Conservation (phyloP, 2,113 vertebrate species). For the Archilochus colubris region DNA sequence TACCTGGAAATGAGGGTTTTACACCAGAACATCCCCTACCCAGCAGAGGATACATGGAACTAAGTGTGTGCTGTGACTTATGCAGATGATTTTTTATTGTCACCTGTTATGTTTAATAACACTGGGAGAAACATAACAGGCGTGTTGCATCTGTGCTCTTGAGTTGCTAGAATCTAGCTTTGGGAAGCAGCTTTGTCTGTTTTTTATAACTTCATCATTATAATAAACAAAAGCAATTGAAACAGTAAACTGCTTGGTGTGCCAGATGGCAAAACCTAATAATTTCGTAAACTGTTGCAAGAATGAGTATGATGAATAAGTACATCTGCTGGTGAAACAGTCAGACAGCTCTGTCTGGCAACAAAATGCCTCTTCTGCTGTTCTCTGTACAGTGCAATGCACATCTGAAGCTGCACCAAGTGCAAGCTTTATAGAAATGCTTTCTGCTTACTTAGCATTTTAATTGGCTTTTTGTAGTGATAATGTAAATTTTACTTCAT, state of each 20-base stretch:
- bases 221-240: conserved; percentile 52
- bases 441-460: conserved; percentile 36
- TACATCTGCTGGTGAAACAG: conserved; percentile 61
- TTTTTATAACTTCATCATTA: conserved; percentile 31
- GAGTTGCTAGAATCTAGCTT: background rate
- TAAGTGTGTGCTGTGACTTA: background rate
- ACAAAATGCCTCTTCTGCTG: conserved; percentile 20
- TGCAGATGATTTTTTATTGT: background rate
- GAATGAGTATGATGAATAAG: conserved; percentile 53
- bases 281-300: conserved; percentile 63
- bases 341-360: conserved; percentile 44
- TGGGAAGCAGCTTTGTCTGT: background rate
- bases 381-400: conserved; percentile 36
- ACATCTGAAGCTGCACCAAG: conserved; percentile 38
- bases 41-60: background rate
- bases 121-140: background rate
- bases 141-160: background rate
- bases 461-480: conserved; percentile 55
- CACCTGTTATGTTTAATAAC: background rate
- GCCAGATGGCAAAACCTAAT: conserved; percentile 63
- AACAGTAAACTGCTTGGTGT: conserved; percentile 49
- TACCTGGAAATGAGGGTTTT: background rate
- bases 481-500: conserved; percentile 36
- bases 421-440: background rate
- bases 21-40: background rate